A percentile compares a stretch with the other conserved stretches of the same genome.
Conservation (phyloP, 30 jellyfish, hydroid and myxozoan species). For the Pseudorhiza aurosa region DNA sequence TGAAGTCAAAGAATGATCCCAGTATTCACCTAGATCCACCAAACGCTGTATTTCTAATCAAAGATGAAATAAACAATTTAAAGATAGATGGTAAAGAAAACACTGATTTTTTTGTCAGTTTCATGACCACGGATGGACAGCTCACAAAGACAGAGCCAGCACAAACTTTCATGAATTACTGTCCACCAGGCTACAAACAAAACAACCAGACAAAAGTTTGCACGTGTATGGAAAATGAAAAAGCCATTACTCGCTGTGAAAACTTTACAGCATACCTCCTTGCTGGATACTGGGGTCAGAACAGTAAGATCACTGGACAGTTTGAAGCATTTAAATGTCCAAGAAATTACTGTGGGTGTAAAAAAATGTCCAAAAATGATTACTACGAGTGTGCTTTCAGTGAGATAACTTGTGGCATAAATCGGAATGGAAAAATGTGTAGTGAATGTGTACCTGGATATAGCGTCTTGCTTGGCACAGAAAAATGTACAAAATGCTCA, state of each 20-base stretch:
- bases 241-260: conserved; percentile 75
- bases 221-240: conserved; percentile 52
- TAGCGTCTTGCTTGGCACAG: conserved; percentile 87
- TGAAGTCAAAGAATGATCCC: conserved; percentile 14
- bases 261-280: conserved; percentile 42
- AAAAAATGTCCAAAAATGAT: not conserved
- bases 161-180: conserved; percentile 18
- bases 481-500: conserved; percentile 67
- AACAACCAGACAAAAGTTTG: conserved; percentile 31
- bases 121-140: conserved; percentile 82
- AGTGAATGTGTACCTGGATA: conserved; percentile 69
- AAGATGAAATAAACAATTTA: conserved; percentile 54
- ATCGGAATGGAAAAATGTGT: conserved; percentile 78
- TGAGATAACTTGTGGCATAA: conserved; percentile 51
- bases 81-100: conserved; percentile 48
- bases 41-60: conserved; percentile 46
- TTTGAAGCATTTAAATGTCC: conserved; percentile 75
- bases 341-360: conserved; percentile 74
- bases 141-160: conserved; percentile 20
- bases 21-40: conserved; percentile 73
- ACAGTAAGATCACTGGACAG: not conserved
- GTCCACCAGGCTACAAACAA: conserved; percentile 83
- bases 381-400: conserved; percentile 56
- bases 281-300: conserved; percentile 64
- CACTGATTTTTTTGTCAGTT: conserved; percentile 29